Conservation (phyloP, 2,113 vertebrate species). For the Crotalus horridus region DNA sequence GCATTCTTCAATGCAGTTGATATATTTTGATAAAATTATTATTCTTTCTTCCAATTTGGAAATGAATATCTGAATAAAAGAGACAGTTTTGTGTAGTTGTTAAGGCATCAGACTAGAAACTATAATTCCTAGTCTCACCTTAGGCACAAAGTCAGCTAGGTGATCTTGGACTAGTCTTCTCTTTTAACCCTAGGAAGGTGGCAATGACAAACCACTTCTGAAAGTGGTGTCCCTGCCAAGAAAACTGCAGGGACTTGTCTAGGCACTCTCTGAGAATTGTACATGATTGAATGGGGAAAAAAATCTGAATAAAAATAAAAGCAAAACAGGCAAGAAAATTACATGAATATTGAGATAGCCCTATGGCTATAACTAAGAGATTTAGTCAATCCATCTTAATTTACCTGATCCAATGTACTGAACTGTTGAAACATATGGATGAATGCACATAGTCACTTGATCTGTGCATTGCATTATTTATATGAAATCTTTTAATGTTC, state of each 20-base stretch:
- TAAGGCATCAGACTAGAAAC: no score
- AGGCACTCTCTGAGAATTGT: no score
- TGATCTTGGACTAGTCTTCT: no score
- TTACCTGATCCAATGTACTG: constrained; percentile 24
- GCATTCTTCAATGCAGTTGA: background rate
- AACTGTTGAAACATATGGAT: background rate
- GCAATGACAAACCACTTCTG: no score
- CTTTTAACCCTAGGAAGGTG: no score
- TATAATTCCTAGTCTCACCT: no score
- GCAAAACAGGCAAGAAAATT: background rate
- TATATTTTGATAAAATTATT: background rate
- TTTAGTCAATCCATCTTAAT: constrained; percentile 14
- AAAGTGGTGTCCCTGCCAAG: no score
- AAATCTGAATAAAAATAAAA: background rate
- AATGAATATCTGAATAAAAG: constrained; percentile 15
- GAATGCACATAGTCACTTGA: background rate
- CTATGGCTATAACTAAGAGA: constrained; percentile 7
- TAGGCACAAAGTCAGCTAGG: no score
- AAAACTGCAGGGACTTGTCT: no score
- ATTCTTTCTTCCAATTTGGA: rapidly evolving
- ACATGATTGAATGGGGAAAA: no score
- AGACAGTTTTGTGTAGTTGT: no score
- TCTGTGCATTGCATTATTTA: background rate
- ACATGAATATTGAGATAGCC: constrained; percentile 17
- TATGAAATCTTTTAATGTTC: background rate